These are phyloP conservation scores for Drosophila eohydei DNA, from an alignment of 2,888 invertebrate genomes.

Conservation along the genomic window DNA sequence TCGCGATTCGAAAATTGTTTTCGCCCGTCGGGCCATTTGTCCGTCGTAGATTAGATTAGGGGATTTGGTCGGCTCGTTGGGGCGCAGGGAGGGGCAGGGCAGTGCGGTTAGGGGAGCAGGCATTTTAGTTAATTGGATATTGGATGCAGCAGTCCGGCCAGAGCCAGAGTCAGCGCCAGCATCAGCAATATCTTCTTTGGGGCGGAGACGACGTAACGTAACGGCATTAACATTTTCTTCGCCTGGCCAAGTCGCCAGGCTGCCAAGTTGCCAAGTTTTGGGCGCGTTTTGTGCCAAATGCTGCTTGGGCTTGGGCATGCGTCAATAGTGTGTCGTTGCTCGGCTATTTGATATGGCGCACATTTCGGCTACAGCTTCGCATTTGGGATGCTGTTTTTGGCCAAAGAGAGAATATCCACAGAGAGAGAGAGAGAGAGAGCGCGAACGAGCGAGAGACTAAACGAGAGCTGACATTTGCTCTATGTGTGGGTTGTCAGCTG, in stretches of 20 bases:
- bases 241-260: conserved; percentile 45
- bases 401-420: conserved; percentile 5
- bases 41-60: conserved; percentile 61
- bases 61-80: conserved; percentile 39
- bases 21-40: conserved; percentile 60
- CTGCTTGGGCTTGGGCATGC: conserved; percentile 42
- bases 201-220: conserved; percentile 37
- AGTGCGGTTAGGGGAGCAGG: conserved; percentile 12
- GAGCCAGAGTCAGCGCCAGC: conserved; percentile 15
- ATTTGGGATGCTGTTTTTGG: conserved; percentile 33
- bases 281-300: conserved; percentile 48
- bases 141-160: conserved; percentile 48
- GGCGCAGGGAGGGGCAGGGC: neutral
- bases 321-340: conserved; percentile 33
- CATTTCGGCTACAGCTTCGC: conserved; percentile 30
- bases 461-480: neutral
- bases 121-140: conserved; percentile 64
- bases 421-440: neutral
- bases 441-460: neutral
- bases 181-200: conserved; percentile 16
- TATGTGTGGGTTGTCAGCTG: conserved; percentile 52
- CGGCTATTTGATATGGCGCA: conserved; percentile 18
- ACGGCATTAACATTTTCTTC: conserved; percentile 44
- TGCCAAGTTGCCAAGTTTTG: conserved; percentile 29
- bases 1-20: conserved; percentile 68